Percentiles rank a stretch among this genome's conserved stretches.
These are phyloP conservation scores for Hylia prasina DNA, from an alignment of 2,113 vertebrate genomes.

Conservation along the genomic window DNA sequence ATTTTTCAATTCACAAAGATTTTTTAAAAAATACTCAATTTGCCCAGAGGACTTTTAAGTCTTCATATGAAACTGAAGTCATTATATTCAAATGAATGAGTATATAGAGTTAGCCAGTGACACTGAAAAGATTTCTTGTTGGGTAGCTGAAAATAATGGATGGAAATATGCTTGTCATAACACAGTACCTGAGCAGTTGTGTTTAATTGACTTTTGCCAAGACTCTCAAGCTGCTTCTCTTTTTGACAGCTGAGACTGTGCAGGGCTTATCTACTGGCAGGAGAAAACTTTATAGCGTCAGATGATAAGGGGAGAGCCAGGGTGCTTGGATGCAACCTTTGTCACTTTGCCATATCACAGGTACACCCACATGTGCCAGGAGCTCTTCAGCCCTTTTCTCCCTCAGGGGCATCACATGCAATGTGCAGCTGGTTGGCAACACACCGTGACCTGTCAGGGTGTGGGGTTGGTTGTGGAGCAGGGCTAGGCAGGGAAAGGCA, in stretches of 20 bases:
- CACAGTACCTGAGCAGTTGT: neutral
- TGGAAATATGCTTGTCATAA: constrained; percentile 22
- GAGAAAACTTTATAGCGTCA: neutral
- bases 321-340: neutral
- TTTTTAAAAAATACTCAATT: neutral
- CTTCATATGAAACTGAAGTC: constrained; percentile 20
- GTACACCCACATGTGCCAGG: neutral
- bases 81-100: constrained; percentile 57
- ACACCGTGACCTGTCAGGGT: neutral
- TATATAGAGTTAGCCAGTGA: constrained; percentile 20
- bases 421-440: neutral
- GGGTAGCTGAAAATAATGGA: constrained; percentile 33
- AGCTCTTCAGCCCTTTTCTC: neutral
- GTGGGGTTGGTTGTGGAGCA: accelerated
- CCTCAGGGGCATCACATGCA: neutral
- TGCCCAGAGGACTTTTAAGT: constrained; percentile 33
- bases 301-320: neutral
- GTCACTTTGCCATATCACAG: accelerated
- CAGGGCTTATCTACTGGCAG: neutral
- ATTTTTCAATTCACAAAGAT: constrained; percentile 35
- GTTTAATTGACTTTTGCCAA: neutral
- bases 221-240: neutral
- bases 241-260: neutral
- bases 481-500: neutral
- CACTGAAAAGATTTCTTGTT: constrained; percentile 47